Conservation (phyloP, 2,888 invertebrate genomes). For the Sesamia inferens region DNA sequence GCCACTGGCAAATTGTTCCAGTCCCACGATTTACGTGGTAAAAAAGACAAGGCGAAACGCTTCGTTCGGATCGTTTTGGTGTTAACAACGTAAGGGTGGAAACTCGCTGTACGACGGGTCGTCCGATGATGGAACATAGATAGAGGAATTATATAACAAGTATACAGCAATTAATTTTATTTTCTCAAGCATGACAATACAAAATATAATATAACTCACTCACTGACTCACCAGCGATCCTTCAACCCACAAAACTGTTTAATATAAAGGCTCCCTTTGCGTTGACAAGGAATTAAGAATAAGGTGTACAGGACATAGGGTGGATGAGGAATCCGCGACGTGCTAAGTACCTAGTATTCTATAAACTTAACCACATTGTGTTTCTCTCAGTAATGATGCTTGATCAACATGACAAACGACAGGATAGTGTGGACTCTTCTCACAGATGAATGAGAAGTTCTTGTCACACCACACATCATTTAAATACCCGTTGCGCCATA, state of each 20-base stretch:
- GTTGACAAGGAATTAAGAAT: too few relatives aligned
- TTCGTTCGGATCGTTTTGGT: too few relatives aligned
- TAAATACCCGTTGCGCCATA: constrained; percentile 64
- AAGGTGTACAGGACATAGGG: background rate
- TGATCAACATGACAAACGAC: constrained; percentile 25
- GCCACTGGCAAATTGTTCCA: too few relatives aligned
- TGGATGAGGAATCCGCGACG: background rate
- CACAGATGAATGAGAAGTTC: constrained; percentile 41
- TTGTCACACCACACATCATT: constrained; percentile 69
- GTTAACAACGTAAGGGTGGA: too few relatives aligned
- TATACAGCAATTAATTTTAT: background rate
- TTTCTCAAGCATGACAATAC: background rate
- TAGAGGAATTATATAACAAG: background rate
- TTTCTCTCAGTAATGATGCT: background rate
- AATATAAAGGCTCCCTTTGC: background rate
- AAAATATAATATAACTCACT: background rate
- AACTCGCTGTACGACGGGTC: too few relatives aligned
- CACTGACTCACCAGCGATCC: background rate
- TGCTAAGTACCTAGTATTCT: background rate
- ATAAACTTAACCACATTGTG: background rate
- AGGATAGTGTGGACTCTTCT: constrained; percentile 42
- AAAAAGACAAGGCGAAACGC: too few relatives aligned
- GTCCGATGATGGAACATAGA: too few relatives aligned
- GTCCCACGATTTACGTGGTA: too few relatives aligned
- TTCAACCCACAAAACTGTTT: background rate